A percentile compares a stretch with the other conserved stretches of the same genome.
Evolutionary conservation across 2,888 invertebrate genomes (phyloP).

Genomic region (Drepanosiphum platanoidis): DNA sequence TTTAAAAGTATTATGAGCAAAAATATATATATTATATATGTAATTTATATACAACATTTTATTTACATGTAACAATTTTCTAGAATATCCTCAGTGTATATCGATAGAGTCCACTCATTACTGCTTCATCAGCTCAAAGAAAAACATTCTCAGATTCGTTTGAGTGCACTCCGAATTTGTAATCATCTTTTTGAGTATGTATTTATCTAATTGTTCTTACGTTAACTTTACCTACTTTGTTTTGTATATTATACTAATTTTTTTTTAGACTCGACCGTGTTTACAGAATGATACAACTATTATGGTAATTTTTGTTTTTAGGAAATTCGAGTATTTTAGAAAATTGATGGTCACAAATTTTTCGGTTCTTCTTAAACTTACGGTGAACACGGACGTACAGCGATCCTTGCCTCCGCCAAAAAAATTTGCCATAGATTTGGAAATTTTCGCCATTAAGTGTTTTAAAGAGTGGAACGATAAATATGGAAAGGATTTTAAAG

Average conservation of each 20-base stretch:
- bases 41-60: background rate
- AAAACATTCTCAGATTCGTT: slow-evolving; percentile 71
- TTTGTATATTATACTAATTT: background rate
- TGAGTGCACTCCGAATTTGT: slow-evolving; percentile 70
- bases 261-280: background rate
- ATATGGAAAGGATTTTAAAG: slow-evolving; percentile 48
- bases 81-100: slow-evolving; percentile 68
- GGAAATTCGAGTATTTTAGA: slow-evolving; percentile 70
- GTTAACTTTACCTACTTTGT: background rate
- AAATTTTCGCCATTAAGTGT: slow-evolving; percentile 67
- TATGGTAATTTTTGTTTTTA: slow-evolving; percentile 66
- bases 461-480: slow-evolving; percentile 69
- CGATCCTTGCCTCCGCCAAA: slow-evolving; percentile 70
- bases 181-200: slow-evolving; percentile 69
- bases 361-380: slow-evolving; percentile 66
- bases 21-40: background rate
- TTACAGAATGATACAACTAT: background rate
- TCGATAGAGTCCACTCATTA: slow-evolving; percentile 68
- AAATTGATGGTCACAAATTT: slow-evolving; percentile 69
- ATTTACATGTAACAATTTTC: slow-evolving; percentile 59
- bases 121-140: slow-evolving; percentile 68
- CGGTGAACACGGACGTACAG: slow-evolving; percentile 68
- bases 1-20: background rate
- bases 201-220: slow-evolving; percentile 1
- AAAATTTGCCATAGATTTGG: slow-evolving; percentile 68